phyloP scores from a whole-genome alignment of 2,888 invertebrate genomes.

The Odontocerum albicorne region DNA sequence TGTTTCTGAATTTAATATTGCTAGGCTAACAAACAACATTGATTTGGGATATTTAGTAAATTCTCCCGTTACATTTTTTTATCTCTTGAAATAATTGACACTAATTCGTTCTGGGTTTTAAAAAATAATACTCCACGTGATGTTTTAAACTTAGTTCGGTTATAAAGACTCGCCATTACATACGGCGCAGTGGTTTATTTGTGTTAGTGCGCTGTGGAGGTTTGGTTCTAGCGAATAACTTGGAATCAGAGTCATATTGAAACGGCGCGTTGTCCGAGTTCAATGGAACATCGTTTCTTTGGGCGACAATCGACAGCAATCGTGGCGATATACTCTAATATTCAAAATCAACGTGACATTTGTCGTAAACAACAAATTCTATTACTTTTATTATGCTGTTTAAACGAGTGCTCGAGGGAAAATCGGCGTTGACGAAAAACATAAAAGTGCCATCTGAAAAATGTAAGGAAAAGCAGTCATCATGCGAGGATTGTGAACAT shows the following conservation, averaged over 20 bases:
- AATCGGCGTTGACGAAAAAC: conserved; percentile 51
- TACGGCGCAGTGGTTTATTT: background rate
- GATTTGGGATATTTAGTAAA: too few species aligned
- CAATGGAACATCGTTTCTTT: conserved; percentile 57
- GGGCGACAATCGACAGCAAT: conserved; percentile 47
- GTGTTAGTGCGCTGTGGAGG: background rate
- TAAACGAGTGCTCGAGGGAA: conserved; percentile 61
- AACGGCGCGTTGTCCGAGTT: conserved; percentile 46
- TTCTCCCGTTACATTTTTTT: too few species aligned
- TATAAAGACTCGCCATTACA: background rate
- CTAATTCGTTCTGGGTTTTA: too few species aligned
- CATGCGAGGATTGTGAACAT: conserved; percentile 55
- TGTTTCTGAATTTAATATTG: too few species aligned
- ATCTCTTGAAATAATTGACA: too few species aligned
- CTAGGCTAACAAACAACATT: too few species aligned
- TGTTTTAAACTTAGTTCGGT: too few species aligned
- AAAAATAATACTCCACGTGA: too few species aligned
- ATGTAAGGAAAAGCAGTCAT: conserved; percentile 55
- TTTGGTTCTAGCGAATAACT: background rate
- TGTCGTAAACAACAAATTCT: conserved; percentile 57
- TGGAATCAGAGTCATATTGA: conserved; percentile 8
- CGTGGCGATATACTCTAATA: conserved; percentile 52
- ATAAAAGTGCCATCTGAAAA: conserved; percentile 46
- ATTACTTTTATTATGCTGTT: conserved; percentile 57
- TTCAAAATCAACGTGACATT: conserved; percentile 50